A percentile compares a stretch with the other conserved stretches of the same genome.
phyloP scores from a whole-genome alignment of 2,797 vertebrate genomes.

The Philypnodon macrostomus region DNA sequence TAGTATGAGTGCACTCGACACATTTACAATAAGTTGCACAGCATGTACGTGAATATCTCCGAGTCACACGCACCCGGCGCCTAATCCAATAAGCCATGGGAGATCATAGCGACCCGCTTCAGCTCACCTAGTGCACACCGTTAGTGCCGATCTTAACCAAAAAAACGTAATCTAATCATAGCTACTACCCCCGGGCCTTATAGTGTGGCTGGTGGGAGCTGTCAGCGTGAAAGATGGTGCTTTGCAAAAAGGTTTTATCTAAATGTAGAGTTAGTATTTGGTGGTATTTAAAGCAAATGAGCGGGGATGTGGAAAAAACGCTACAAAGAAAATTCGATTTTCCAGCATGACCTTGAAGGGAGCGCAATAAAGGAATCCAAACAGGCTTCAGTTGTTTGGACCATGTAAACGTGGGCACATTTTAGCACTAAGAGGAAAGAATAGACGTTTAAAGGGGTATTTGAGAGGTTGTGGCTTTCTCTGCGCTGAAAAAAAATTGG shows the following conservation, averaged over 20 bases:
- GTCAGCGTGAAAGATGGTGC: background rate
- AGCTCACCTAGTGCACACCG: slow-evolving; percentile 20
- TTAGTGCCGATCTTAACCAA: slow-evolving; percentile 21
- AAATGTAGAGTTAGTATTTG: background rate
- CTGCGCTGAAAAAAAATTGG: too few relatives aligned
- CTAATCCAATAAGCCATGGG: slow-evolving; percentile 52
- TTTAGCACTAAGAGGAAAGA: background rate
- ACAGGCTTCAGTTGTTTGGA: background rate
- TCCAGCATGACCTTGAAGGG: slow-evolving; percentile 22
- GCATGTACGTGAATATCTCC: slow-evolving; percentile 8
- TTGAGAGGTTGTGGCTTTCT: too few relatives aligned
- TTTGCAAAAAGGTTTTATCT: background rate
- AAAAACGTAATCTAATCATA: slow-evolving; percentile 27
- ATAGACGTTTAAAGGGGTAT: too few relatives aligned
- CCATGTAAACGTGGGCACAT: too few relatives aligned
- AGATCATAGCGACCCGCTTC: slow-evolving; percentile 34
- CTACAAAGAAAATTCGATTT: slow-evolving; percentile 19
- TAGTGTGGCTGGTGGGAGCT: background rate
- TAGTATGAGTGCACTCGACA: slow-evolving; percentile 12
- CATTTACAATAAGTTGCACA: slow-evolving; percentile 24
- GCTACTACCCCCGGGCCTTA: slow-evolving; percentile 2
- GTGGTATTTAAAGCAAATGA: background rate
- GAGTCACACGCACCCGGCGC: slow-evolving; percentile 19
- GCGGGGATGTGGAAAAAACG: too few relatives aligned
- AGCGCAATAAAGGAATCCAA: slow-evolving; percentile 7